Conservation (phyloP, 2,797 vertebrate genomes). For the Lithobates pipiens region DNA sequence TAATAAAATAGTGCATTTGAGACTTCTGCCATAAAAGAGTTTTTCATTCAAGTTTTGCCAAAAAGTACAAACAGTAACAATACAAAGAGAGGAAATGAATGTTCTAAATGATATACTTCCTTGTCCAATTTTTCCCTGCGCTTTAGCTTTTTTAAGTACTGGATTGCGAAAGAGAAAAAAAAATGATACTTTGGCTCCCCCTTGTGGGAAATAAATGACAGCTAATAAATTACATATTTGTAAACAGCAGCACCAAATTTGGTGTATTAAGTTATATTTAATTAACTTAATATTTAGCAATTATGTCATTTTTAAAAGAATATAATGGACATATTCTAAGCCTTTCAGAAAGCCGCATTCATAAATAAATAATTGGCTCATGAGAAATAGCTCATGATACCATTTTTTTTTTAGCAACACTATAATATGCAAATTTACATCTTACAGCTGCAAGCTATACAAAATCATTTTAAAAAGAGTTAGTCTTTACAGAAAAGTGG, state of each 20-base stretch:
- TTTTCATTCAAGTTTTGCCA: no score
- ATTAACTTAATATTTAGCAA: conserved; percentile 29
- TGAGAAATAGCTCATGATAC: neutral
- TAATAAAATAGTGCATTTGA: no score
- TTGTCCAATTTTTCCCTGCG: no score
- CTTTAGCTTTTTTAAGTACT: no score
- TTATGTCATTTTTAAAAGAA: conserved; percentile 39
- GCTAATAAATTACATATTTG: conserved; percentile 12
- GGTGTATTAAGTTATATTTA: neutral
- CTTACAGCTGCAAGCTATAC: conserved; percentile 26
- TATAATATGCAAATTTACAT: conserved; percentile 23
- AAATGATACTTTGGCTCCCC: conserved; percentile 32
- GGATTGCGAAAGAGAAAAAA: conserved; percentile 1
- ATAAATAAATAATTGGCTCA: conserved; percentile 44
- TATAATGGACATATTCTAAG: conserved; percentile 15
- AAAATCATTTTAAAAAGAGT: conserved; percentile 7
- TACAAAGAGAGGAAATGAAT: no score
- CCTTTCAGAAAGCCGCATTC: conserved; percentile 27
- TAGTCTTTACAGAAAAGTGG: neutral
- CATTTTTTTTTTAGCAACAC: conserved; percentile 1
- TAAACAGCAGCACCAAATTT: no score
- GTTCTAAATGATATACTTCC: no score
- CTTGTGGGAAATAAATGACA: conserved; percentile 30
- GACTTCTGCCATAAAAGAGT: no score
- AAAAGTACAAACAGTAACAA: no score